Conservation (phyloP, 2,113 vertebrate genomes). For the Trochalopteron elliotii region DNA sequence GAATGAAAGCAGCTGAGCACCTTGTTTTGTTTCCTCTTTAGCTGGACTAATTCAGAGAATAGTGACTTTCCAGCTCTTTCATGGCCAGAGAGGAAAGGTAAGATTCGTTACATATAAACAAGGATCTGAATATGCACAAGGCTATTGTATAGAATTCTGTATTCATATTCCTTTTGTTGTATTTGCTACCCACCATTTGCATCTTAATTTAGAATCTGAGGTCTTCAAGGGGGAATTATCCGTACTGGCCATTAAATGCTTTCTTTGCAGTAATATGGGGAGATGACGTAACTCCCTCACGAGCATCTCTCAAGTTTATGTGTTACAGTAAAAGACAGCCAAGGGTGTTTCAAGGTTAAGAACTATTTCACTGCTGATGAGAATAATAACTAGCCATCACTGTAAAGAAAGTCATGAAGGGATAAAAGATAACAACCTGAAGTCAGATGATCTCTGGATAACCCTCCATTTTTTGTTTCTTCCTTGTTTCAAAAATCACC, state of each 20-base stretch:
- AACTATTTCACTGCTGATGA: neutral
- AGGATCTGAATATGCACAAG: neutral
- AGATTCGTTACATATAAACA: neutral
- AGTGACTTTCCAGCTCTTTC: neutral
- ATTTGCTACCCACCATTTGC: neutral
- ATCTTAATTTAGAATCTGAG: neutral
- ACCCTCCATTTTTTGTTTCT: neutral
- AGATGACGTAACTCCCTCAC: neutral
- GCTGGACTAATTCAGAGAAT: neutral
- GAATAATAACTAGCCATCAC: neutral
- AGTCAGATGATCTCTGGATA: neutral
- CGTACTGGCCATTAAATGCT: neutral
- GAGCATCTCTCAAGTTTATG: neutral
- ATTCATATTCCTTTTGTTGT: neutral
- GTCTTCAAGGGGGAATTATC: neutral
- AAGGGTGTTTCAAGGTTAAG: neutral
- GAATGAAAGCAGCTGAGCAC: conserved; percentile 51
- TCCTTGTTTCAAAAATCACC: neutral
- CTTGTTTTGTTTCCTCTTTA: conserved; percentile 30
- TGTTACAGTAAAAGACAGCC: neutral
- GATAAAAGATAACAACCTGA: neutral
- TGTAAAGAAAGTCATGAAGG: neutral
- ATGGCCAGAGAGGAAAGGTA: neutral
- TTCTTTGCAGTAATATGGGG: neutral
- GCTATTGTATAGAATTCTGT: neutral